These are phyloP conservation scores for Nymphalis io DNA, from an alignment of 1,140 invertebrate genomes.

Conservation along the genomic window DNA sequence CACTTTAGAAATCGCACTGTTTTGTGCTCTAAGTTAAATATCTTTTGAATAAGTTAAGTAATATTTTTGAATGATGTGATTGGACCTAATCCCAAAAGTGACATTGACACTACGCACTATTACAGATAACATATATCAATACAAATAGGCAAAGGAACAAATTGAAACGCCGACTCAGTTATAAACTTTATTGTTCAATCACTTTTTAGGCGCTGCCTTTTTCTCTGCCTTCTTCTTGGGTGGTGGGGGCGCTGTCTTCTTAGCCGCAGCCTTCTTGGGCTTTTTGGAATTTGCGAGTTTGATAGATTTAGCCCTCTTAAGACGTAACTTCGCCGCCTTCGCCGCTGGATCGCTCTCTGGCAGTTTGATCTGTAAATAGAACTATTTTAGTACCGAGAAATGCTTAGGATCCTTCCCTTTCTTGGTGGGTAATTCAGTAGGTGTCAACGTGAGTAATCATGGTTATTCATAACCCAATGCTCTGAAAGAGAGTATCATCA, in stretches of 20 bases:
- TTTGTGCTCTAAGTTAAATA: too few relatives aligned
- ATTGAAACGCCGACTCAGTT: constrained; percentile 27
- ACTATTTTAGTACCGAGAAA: not conserved
- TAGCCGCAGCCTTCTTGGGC: constrained; percentile 71
- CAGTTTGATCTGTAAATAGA: constrained; percentile 79
- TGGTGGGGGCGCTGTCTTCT: constrained; percentile 66
- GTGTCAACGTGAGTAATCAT: constrained; percentile 82
- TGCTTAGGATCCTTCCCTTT: not conserved
- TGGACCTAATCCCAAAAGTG: too few relatives aligned
- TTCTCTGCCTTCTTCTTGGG: constrained; percentile 66
- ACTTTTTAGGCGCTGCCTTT: constrained; percentile 45
- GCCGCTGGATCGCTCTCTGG: constrained; percentile 75
- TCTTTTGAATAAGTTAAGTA: too few relatives aligned
- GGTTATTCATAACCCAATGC: constrained; percentile 83
- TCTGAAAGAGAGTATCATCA: constrained; percentile 81
- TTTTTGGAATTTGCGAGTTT: constrained; percentile 81
- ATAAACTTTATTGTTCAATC: constrained; percentile 42
- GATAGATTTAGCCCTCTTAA: constrained; percentile 79
- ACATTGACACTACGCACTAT: too few relatives aligned
- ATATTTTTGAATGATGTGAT: too few relatives aligned
- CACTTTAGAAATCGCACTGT: too few relatives aligned
- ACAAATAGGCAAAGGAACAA: constrained; percentile 8
- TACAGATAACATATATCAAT: not conserved
- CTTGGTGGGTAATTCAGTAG: constrained; percentile 46
- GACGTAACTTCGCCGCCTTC: constrained; percentile 78